Conservation (phyloP, 2,113 vertebrate genomes). For the Eubucco bourcierii region DNA sequence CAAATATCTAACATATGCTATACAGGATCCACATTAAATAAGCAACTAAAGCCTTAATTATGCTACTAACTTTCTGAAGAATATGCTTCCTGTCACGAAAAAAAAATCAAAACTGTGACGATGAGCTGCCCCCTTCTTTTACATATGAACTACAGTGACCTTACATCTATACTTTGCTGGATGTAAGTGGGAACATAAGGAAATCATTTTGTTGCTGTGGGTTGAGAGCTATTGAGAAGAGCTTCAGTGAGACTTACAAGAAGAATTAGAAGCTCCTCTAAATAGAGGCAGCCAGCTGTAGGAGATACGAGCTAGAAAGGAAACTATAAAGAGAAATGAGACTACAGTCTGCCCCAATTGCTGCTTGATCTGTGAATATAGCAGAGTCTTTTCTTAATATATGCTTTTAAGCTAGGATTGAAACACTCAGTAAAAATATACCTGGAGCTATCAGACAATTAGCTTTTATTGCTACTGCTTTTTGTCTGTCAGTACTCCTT, state of each 20-base stretch:
- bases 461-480: conserved; percentile 60
- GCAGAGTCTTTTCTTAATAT: conserved; percentile 13
- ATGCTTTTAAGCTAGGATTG: conserved; percentile 35
- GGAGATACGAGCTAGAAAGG: not conserved
- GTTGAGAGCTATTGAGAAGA: not conserved
- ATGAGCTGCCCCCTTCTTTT: not conserved
- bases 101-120: not conserved
- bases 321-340: not conserved
- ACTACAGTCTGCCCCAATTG: not conserved
- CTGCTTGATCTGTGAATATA: conserved; percentile 30
- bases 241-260: not conserved
- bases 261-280: not conserved
- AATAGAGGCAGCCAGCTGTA: not conserved
- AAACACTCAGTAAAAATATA: conserved; percentile 60
- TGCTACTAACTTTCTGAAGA: not conserved
- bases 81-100: not conserved
- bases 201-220: not conserved
- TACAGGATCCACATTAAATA: not conserved
- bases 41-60: not conserved
- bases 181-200: not conserved
- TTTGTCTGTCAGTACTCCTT: conserved; percentile 51
- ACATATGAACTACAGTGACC: not conserved
- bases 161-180: rapidly evolving
- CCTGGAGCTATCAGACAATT: conserved; percentile 64
- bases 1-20: not conserved